Conservation (phyloP, 2,888 invertebrate species). For the Andrena bucephala region DNA sequence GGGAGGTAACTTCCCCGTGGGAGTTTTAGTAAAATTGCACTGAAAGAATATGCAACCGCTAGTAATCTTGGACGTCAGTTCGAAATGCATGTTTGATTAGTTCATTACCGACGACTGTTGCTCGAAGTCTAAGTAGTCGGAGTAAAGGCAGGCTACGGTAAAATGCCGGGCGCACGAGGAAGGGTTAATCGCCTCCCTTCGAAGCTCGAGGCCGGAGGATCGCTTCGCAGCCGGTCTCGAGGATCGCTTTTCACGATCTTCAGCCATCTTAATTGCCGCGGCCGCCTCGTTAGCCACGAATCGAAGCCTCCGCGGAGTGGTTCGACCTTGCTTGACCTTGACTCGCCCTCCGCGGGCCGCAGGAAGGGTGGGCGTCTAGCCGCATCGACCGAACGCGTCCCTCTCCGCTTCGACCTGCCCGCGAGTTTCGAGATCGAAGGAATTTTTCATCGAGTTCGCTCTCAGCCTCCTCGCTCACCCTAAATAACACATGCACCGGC, state of each 20-base stretch:
- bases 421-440: conserved; percentile 46
- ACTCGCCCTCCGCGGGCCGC: conserved; percentile 83
- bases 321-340: conserved; percentile 81
- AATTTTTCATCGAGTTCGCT: conserved; percentile 49
- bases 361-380: conserved; percentile 85
- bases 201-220: neutral
- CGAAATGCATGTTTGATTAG: neutral
- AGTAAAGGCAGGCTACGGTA: neutral
- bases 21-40: neutral
- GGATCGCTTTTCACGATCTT: conserved; percentile 26
- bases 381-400: conserved; percentile 84
- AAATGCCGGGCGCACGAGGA: conserved; percentile 15
- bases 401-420: conserved; percentile 25
- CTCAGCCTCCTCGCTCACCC: neutral
- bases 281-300: conserved; percentile 39
- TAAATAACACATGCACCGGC: conserved; percentile 36
- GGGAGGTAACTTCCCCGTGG: too few relatives aligned
- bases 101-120: neutral
- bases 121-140: neutral
- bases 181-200: conserved; percentile 13
- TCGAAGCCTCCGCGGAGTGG: conserved; percentile 31
- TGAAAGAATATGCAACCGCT: neutral
- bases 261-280: conserved; percentile 31
- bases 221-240: neutral
- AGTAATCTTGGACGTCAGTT: neutral